Evolutionary conservation across 1,140 invertebrate genomes (phyloP), one percentile per base, ranked within the genome.

Genomic region (Drosophila guanche): DNA sequence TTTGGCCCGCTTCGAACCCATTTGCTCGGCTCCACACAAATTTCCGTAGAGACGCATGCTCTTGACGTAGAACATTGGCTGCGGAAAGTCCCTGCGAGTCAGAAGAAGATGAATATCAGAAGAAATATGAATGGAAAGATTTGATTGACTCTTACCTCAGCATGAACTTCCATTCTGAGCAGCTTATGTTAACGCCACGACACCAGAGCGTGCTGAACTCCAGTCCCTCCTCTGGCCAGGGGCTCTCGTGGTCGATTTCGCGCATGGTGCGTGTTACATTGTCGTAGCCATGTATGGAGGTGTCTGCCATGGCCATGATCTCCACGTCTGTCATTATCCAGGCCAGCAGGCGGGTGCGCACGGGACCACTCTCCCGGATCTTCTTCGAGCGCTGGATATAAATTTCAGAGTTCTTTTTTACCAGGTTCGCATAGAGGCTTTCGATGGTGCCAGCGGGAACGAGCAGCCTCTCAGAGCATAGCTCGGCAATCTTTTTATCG

Each of bases 131-230:
- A 22, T 4, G 23, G 5, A 42, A n/a, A n/a, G 4, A 6, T 33
- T 33, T 16, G 0, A 0, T 0, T 29, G 29, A 37, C 8, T 5
- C 55, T 27, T 56, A 91, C 90, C 90, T 93, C 57, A 99, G 93
- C 52, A 96, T 95, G 60, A 99, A 94, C 75, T 95, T 96, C 95
- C 97, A 98, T 78, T 95, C 95, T 22, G 94, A 94, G 72, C 97
- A 96, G 68, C 95, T 95, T 4, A 97, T 93, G 53, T 95, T 94
- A 8, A 99, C 94, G 40, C 95, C 94, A 6, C 98, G 94, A 76
- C 97, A 98, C 98, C 98, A 99, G 3, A 99, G 92, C 0, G 97
- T 98, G 0, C 94, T 94, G 92, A 99, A 99, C 83, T 98, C 96
- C 3, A 98, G 85, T 3, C 95, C 95, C 73, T 98, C 97, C 72